Evolutionary conservation across 1,140 invertebrate genomes (phyloP).

Genomic region (Drosophila rhopaloa): DNA sequence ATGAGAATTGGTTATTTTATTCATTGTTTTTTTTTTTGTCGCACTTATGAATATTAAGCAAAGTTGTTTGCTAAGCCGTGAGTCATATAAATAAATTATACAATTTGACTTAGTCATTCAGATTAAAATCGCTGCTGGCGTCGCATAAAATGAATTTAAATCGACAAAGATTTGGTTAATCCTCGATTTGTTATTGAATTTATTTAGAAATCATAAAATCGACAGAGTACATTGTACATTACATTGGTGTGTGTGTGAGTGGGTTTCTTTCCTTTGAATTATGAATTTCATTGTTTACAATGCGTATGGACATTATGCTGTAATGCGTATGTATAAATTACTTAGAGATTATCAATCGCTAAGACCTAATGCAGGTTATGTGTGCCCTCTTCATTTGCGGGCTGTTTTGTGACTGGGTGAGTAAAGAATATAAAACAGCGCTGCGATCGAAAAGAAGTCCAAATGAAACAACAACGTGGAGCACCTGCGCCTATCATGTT

Average conservation of each 20-base stretch:
- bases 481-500: slow-evolving; percentile 62
- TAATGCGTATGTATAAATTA: slow-evolving; percentile 70
- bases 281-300: slow-evolving; percentile 46
- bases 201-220: slow-evolving; percentile 78
- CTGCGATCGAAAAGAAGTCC: slow-evolving; percentile 44
- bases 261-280: slow-evolving; percentile 34
- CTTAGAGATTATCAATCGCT: slow-evolving; percentile 76
- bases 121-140: background rate
- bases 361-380: slow-evolving; percentile 67
- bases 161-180: background rate
- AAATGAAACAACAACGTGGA: slow-evolving; percentile 62
- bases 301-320: slow-evolving; percentile 54
- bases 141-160: no score
- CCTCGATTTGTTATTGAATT: slow-evolving; percentile 55
- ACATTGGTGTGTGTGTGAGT: slow-evolving; percentile 45
- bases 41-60: background rate
- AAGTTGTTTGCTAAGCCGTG: background rate
- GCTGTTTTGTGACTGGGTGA: slow-evolving; percentile 42
- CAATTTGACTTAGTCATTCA: background rate
- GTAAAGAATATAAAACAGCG: slow-evolving; percentile 52
- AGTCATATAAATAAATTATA: background rate
- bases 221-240: slow-evolving; percentile 68
- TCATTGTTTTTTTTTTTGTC: background rate
- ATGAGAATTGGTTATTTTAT: background rate
- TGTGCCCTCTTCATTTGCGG: slow-evolving; percentile 28